Evolutionary conservation across 2,113 vertebrate species (phyloP).

Genomic region (Columbina picui): DNA sequence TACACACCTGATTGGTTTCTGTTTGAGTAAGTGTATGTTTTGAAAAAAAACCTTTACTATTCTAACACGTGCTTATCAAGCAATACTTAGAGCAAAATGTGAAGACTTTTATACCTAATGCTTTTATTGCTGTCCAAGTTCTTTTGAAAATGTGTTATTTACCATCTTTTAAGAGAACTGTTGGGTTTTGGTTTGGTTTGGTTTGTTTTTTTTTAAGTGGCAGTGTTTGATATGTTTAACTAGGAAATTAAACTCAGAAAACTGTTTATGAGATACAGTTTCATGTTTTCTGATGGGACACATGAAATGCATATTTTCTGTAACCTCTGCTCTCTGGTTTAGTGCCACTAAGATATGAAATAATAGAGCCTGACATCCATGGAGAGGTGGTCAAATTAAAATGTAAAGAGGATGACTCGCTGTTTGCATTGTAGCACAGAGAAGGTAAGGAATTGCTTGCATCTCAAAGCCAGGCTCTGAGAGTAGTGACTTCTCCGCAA

Average conservation of each 20-base stretch:
- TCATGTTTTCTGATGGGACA: not conserved
- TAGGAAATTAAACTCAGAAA: not conserved
- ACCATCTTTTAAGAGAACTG: not conserved
- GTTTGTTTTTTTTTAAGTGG: not conserved
- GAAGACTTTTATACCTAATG: not conserved
- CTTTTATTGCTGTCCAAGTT: not conserved
- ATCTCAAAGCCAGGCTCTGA: not conserved
- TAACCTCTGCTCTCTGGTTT: not conserved
- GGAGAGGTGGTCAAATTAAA: not conserved
- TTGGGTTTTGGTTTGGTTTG: no score
- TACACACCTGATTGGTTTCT: not conserved
- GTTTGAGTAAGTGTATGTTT: not conserved
- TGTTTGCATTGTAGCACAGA: not conserved
- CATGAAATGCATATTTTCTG: not conserved
- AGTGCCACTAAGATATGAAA: not conserved
- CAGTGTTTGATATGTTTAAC: not conserved
- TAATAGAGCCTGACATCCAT: not conserved
- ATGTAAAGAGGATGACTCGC: not conserved
- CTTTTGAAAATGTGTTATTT: not conserved
- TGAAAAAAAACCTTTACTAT: not conserved
- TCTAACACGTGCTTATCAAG: not conserved
- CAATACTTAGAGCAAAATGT: not conserved
- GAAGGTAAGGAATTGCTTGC: not conserved
- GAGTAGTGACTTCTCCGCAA: not conserved
- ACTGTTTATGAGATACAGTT: not conserved